A percentile compares a stretch with the other conserved stretches of the same genome.
These are phyloP conservation scores for Dendroctonus ponderosae DNA, from an alignment of 1,140 invertebrate species.

Conservation along the genomic window DNA sequence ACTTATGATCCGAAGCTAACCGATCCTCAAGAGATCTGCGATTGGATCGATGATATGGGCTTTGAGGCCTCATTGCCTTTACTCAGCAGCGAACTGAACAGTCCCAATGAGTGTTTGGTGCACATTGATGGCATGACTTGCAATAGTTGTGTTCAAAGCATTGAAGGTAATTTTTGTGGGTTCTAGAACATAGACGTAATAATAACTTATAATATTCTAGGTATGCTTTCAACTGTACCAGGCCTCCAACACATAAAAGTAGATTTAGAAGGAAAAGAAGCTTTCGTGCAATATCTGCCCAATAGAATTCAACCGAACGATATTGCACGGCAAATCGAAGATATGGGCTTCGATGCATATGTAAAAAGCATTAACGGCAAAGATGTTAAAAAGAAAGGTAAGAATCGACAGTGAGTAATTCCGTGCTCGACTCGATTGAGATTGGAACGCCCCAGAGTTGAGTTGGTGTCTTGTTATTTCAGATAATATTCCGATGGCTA, in stretches of 20 bases:
- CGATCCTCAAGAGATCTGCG: slow-evolving; percentile 58
- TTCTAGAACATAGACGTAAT: background rate
- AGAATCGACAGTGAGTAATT: background rate
- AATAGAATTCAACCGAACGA: slow-evolving; percentile 54
- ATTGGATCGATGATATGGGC: slow-evolving; percentile 78
- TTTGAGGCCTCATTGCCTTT: slow-evolving; percentile 59
- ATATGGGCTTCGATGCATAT: slow-evolving; percentile 70
- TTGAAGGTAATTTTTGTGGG: slow-evolving; percentile 58
- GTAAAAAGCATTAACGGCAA: slow-evolving; percentile 51
- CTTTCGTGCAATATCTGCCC: slow-evolving; percentile 56
- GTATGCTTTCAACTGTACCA: slow-evolving; percentile 57
- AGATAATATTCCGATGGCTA: slow-evolving; percentile 15
- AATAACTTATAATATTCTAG: slow-evolving; percentile 45
- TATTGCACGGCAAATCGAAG: slow-evolving; percentile 64
- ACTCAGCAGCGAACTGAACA: slow-evolving; percentile 10
- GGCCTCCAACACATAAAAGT: slow-evolving; percentile 62
- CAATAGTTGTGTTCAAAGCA: slow-evolving; percentile 76
- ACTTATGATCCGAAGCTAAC: slow-evolving; percentile 61
- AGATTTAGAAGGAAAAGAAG: slow-evolving; percentile 60
- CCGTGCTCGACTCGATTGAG: background rate
- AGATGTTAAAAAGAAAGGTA: slow-evolving; percentile 12
- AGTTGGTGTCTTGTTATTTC: too few species aligned
- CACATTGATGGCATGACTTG: slow-evolving; percentile 80
- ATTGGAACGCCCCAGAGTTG: background rate
- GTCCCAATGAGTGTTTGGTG: slow-evolving; percentile 47